phyloP scores from a whole-genome alignment of 2,888 invertebrate genomes.

The Nipponacmea schrenckii region DNA sequence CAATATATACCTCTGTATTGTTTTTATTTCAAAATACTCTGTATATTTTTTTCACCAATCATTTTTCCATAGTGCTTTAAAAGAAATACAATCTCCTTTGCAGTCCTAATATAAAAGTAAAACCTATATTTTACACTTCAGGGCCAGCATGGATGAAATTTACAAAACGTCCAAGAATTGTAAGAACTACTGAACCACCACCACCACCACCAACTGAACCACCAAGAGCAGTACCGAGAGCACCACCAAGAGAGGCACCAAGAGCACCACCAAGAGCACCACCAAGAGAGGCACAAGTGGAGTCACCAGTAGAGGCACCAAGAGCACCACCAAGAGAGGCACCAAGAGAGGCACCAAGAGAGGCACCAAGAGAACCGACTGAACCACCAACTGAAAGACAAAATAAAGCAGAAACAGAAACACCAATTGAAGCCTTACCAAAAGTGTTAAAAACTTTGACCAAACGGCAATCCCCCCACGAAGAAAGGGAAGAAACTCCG shows the following conservation, averaged over 20 bases:
- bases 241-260: background rate
- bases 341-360: slow-evolving; percentile 27
- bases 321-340: slow-evolving; percentile 25
- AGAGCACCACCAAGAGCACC: background rate
- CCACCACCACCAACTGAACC: background rate
- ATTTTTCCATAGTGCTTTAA: too few species aligned
- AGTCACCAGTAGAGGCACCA: slow-evolving; percentile 2
- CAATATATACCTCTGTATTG: too few species aligned
- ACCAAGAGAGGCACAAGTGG: background rate
- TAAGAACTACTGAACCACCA: background rate
- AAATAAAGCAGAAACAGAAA: slow-evolving; percentile 1
- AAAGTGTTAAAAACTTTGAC: too few species aligned
- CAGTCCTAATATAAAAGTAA: too few species aligned
- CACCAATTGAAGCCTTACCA: too few species aligned
- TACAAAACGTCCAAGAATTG: background rate
- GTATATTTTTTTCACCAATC: too few species aligned
- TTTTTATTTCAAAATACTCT: too few species aligned
- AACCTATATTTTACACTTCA: background rate
- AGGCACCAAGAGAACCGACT: slow-evolving; percentile 14
- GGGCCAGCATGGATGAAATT: background rate
- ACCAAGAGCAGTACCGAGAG: background rate
- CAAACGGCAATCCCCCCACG: too few species aligned
- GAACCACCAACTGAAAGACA: slow-evolving; percentile 11
- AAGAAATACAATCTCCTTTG: too few species aligned
- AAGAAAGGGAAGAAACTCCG: too few species aligned